phyloP scores from a whole-genome alignment of 2,113 vertebrate species.

The Syngnathus scovelli region DNA sequence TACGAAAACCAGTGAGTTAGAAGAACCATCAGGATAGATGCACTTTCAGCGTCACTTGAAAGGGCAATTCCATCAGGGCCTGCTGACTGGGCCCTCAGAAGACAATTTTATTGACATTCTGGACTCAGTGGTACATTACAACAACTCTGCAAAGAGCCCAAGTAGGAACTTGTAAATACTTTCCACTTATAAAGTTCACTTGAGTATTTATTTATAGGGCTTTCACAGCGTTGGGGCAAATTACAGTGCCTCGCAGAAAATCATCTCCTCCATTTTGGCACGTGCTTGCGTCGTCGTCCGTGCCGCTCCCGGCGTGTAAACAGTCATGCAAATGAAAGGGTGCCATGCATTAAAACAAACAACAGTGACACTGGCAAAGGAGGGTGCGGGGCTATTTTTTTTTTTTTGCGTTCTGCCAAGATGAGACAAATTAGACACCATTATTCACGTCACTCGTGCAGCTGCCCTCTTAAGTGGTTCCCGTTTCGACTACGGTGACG shows the following conservation, averaged over 20 bases:
- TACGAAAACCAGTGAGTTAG: not conserved
- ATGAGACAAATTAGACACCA: conserved; percentile 74
- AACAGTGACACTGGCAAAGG: conserved; percentile 49
- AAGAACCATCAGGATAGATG: not conserved
- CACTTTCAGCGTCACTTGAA: not conserved
- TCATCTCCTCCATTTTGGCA: conserved; percentile 50
- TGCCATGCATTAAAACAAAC: conserved; percentile 30
- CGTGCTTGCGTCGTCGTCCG: conserved; percentile 15
- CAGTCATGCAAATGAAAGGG: conserved; percentile 51
- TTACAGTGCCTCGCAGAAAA: conserved; percentile 51
- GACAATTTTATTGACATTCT: conserved; percentile 52
- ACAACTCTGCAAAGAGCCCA: conserved; percentile 20
- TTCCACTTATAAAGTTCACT: conserved; percentile 56
- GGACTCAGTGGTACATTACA: conserved; percentile 33
- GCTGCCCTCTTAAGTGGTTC: conserved; percentile 74
- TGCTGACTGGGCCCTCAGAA: not conserved
- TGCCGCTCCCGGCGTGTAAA: conserved; percentile 42
- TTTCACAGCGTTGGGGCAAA: conserved; percentile 56
- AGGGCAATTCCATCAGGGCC: not conserved
- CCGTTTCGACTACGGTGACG: conserved; percentile 69
- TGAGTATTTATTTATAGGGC: conserved; percentile 62
- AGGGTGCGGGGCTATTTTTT: conserved; percentile 37
- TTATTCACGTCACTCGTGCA: conserved; percentile 70
- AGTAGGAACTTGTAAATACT: conserved; percentile 56
- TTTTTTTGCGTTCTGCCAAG: conserved; percentile 53